These are phyloP conservation scores for Labeo calbasu DNA, from an alignment of 2,797 vertebrate species.

Conservation along the genomic window DNA sequence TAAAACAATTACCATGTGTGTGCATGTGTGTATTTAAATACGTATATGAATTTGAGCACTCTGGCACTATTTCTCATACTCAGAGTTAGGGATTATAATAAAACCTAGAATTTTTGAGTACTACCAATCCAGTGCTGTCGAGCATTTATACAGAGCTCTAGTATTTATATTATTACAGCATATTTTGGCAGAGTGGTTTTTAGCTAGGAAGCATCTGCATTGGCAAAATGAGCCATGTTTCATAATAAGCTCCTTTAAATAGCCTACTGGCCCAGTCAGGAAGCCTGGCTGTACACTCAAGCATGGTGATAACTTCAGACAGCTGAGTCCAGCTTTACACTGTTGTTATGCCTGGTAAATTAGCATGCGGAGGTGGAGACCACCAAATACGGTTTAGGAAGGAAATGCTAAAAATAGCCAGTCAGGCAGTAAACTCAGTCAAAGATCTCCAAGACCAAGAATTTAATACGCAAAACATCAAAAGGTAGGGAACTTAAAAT, in stretches of 20 bases:
- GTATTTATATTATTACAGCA: slow-evolving; percentile 12
- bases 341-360: slow-evolving; percentile 61
- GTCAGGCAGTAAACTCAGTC: slow-evolving; percentile 42
- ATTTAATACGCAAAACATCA: slow-evolving; percentile 52
- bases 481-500: slow-evolving; percentile 38
- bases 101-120: neutral
- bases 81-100: neutral
- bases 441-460: slow-evolving; percentile 36
- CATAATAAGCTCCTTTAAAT: slow-evolving; percentile 56
- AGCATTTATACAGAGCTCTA: neutral
- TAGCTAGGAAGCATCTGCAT: slow-evolving; percentile 20
- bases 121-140: neutral
- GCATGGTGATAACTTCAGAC: slow-evolving; percentile 69
- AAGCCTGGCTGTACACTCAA: slow-evolving; percentile 63
- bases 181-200: neutral
- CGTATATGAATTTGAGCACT: neutral
- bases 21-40: too few relatives aligned
- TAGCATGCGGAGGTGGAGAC: slow-evolving; percentile 68
- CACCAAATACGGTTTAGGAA: slow-evolving; percentile 68
- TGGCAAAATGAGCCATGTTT: slow-evolving; percentile 23
- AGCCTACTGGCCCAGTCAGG: slow-evolving; percentile 60
- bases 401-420: slow-evolving; percentile 73
- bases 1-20: too few relatives aligned
- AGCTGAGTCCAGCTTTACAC: slow-evolving; percentile 63
- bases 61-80: neutral